Conservation (phyloP, 2,113 vertebrate genomes). For the Peromyscus polionotus region DNA sequence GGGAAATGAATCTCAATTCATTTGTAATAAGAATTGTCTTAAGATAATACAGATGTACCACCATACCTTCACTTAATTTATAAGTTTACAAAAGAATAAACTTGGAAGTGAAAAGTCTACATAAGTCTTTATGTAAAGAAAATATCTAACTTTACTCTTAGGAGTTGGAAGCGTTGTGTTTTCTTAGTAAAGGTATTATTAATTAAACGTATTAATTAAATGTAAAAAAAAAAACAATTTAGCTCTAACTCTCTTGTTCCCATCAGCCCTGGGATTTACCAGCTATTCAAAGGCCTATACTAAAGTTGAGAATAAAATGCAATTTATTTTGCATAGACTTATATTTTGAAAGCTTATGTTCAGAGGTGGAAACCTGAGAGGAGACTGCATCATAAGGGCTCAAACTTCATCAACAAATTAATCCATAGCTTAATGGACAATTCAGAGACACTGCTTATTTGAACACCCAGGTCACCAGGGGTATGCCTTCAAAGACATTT, state of each 20-base stretch:
- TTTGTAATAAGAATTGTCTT: background rate
- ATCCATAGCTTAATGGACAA: background rate
- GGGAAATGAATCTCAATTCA: background rate
- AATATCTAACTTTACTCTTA: constrained; percentile 22
- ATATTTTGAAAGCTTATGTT: background rate
- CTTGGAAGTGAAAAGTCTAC: constrained; percentile 16
- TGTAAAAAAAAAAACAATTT: background rate
- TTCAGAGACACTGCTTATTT: background rate
- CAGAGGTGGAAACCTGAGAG: background rate
- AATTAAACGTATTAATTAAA: background rate
- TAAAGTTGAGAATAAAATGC: too few relatives aligned
- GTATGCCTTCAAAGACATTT: background rate
- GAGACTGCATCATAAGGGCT: background rate
- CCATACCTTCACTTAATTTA: background rate
- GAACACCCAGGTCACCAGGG: background rate
- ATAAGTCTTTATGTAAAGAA: constrained; percentile 28
- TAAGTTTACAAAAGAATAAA: background rate
- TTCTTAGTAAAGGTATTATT: constrained; percentile 17
- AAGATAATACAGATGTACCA: constrained; percentile 1
- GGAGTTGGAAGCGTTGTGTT: constrained; percentile 4
- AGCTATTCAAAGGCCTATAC: too few relatives aligned
- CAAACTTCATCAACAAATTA: background rate
- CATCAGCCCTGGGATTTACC: background rate
- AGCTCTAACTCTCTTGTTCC: constrained; percentile 29
- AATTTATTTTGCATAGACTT: too few relatives aligned